Conservation (phyloP, 2,113 vertebrate genomes). For the Rhodinocichla rosea region DNA sequence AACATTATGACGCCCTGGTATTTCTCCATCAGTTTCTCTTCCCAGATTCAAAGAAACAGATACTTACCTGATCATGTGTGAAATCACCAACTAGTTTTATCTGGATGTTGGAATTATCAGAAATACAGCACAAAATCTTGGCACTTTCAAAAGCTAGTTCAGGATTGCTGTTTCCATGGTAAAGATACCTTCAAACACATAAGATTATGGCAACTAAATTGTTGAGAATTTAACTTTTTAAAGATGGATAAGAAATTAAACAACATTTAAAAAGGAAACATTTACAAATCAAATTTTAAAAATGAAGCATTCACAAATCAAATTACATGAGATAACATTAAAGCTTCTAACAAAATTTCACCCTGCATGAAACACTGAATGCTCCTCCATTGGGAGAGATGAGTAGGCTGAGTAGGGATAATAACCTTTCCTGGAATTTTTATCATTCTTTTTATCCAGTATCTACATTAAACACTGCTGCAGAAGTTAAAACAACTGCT, state of each 20-base stretch:
- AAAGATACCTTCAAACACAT: conserved; percentile 84
- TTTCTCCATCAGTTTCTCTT: background rate
- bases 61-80: conserved; percentile 88
- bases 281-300: background rate
- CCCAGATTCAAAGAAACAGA: background rate
- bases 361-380: background rate
- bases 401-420: background rate
- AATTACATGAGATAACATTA: background rate
- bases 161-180: conserved; percentile 89
- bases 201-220: background rate
- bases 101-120: conserved; percentile 94
- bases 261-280: background rate
- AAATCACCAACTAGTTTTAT: conserved; percentile 93
- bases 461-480: background rate
- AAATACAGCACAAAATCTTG: conserved; percentile 92
- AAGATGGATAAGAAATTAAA: background rate
- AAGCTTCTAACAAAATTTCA: background rate
- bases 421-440: background rate
- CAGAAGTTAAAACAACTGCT: background rate
- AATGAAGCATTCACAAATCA: background rate
- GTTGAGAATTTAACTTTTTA: background rate
- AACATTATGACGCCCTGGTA: background rate
- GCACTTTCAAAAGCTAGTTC: conserved; percentile 93
- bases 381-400: background rate
- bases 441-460: background rate